phyloP scores from a whole-genome alignment of 2,797 vertebrate species.

The Neosalanx taihuensis region DNA sequence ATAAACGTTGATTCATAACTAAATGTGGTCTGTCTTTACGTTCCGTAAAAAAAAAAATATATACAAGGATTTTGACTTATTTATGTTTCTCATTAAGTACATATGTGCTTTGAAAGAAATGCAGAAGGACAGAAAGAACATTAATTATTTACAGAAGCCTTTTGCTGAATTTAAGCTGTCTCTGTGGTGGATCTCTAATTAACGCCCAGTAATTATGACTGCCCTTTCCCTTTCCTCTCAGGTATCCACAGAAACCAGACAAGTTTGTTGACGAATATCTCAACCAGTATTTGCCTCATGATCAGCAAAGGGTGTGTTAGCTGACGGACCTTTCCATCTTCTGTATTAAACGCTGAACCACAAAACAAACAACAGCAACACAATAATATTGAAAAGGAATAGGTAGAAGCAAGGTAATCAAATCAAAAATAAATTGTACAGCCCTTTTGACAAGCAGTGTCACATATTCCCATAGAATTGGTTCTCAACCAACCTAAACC shows the following conservation, averaged over 20 bases:
- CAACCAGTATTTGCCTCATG: neutral
- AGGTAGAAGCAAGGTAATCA: no score
- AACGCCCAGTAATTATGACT: neutral
- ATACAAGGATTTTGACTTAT: neutral
- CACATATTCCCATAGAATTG: no score
- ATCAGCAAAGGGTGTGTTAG: no score
- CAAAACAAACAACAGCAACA: no score
- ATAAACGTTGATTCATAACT: slow-evolving; percentile 98
- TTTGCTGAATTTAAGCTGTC: neutral
- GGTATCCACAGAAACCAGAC: neutral
- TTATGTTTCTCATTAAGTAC: neutral
- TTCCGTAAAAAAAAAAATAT: neutral
- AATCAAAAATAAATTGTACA: no score
- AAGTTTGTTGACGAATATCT: neutral
- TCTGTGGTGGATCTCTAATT: slow-evolving; percentile 5
- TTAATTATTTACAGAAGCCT: slow-evolving; percentile 19
- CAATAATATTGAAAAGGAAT: no score
- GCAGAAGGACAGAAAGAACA: neutral
- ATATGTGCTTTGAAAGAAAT: neutral
- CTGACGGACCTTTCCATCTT: no score
- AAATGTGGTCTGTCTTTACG: slow-evolving; percentile 51
- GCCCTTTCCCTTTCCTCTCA: neutral
- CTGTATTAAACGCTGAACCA: no score
- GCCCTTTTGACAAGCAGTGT: no score
- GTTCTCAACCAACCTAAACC: no score